Base-by-base conservation (phyloP, 1,140 invertebrate genomes). In the Dufourea novaeangliae region DNA sequence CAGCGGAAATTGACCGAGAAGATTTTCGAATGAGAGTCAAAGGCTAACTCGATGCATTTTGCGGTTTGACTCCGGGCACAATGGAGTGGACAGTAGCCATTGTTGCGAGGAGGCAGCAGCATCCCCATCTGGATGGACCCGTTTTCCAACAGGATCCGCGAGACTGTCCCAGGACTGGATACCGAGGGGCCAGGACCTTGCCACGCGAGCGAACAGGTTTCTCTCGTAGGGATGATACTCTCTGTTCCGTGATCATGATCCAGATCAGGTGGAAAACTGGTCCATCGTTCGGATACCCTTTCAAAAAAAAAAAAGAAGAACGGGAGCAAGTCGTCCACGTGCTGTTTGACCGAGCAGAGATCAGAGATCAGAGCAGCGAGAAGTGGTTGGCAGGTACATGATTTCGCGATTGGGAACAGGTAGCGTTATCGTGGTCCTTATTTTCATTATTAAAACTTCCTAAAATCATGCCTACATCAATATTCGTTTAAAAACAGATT, bases 201-300 rank as follows among this genome's bases (percentile, higher is more conserved):
- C 79, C 90, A 91, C 90, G 90, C 88, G 88, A 87, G 61, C 64
- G 75, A 87, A 90, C 90, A 91, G 90, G 91, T 91, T 90, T 83
- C 57, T 76, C 34, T 64, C 80, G 69, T 72, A 62, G 78, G 87
- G 81, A 82, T 7, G 20, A 6, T 6, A 50, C 61, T 68, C 64
- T 73, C 81, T 84, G 73, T 78, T n/a, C n/a, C 80, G 71, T 69
- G 87, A 83, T 82, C 86, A 73, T 62, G 90, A 78, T 90, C 82
- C 68, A 87, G 68, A 91, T 92, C 91, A 92, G 90, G 91, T 92
- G 91, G 73, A 89, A 76, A 92, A 92, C 92, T 91, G 90, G 91
- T 92, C 89, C 91, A 92, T 82, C 50, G 39, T 57, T 41, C 4
- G 12, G 14, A 32, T 29, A 56, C 50, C 54, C 70, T 71, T 52